A percentile compares a stretch with the other conserved stretches of the same genome.
phyloP scores from a whole-genome alignment of 2,888 invertebrate species.

The Norana najaformis region DNA sequence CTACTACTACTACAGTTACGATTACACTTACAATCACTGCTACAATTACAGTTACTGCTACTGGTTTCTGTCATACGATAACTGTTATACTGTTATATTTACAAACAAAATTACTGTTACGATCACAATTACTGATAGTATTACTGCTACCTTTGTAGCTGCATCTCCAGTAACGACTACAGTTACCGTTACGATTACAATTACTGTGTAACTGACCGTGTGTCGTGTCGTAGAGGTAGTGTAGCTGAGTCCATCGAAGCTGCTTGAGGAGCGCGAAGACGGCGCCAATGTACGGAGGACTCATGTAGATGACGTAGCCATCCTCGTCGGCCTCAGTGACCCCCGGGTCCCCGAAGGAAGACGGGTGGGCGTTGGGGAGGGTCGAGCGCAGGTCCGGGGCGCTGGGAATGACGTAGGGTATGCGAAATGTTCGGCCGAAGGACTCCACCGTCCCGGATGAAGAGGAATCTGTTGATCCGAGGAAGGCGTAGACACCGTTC shows the following conservation, averaged over 20 bases:
- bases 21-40: no score
- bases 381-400: not conserved
- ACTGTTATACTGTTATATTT: no score
- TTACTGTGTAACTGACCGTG: not conserved
- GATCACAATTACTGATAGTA: no score
- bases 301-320: not conserved
- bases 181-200: not conserved
- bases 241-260: not conserved
- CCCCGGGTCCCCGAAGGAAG: not conserved
- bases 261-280: not conserved
- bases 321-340: not conserved
- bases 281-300: not conserved
- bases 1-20: no score
- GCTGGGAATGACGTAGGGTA: not conserved
- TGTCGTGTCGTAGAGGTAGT: slow-evolving; percentile 10
- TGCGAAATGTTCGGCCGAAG: slow-evolving; percentile 1
- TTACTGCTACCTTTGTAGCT: no score
- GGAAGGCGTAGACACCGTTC: not conserved
- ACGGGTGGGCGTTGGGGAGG: not conserved
- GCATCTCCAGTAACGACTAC: not conserved
- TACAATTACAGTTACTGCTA: not conserved
- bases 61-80: no score
- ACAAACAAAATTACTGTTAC: no score
- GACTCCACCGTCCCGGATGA: not conserved
- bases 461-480: not conserved